These are phyloP conservation scores for Unio delphinus DNA, from an alignment of 2,888 invertebrate species.

Conservation along the genomic window DNA sequence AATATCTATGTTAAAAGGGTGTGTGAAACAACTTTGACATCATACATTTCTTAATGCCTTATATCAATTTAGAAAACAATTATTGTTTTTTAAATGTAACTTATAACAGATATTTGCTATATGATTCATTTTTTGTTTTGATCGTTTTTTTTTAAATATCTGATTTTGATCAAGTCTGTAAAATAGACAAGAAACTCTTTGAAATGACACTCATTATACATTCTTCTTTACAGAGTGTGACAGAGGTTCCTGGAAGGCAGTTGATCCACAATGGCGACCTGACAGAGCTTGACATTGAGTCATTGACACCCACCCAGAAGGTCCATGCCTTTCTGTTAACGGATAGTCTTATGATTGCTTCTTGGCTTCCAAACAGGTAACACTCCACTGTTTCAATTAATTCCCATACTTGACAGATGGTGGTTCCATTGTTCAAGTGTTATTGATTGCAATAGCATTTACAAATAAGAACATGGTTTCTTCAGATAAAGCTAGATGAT, in stretches of 20 bases:
- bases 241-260: conserved; percentile 83
- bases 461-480: too few species aligned
- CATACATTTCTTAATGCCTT: too few species aligned
- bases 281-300: conserved; percentile 89
- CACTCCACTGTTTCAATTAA: background rate
- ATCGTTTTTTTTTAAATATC: background rate
- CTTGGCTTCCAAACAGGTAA: conserved; percentile 68
- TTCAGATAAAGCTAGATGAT: too few species aligned
- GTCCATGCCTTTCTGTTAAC: conserved; percentile 94
- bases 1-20: too few species aligned
- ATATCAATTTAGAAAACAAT: too few species aligned
- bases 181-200: background rate
- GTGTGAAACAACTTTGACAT: too few species aligned
- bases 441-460: too few species aligned
- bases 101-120: background rate
- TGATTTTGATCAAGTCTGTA: background rate
- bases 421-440: too few species aligned
- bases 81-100: too few species aligned
- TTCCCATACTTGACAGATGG: too few species aligned
- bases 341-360: conserved; percentile 91
- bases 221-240: conserved; percentile 75
- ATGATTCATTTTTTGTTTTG: background rate
- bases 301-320: conserved; percentile 82
- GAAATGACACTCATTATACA: too few species aligned
- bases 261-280: conserved; percentile 94